Evolutionary conservation across 2,888 invertebrate species (phyloP), one percentile per base, ranked within the genome.

Genomic region (Troglohyphantes excavatus): DNA sequence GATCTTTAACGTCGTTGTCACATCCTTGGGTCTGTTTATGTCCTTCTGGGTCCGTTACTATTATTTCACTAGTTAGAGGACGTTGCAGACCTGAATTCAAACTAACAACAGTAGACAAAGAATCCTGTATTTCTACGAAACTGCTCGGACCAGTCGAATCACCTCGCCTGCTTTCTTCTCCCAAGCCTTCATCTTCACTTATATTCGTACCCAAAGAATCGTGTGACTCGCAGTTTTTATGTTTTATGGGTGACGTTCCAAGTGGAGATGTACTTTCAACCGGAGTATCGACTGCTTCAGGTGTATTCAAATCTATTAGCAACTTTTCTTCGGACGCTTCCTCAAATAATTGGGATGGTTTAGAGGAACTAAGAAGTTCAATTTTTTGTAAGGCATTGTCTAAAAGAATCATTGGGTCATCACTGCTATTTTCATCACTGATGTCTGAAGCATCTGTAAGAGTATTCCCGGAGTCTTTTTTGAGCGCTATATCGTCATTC

Each of bases 131-230:
- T 53, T 91, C 91, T 9, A 88, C 43, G 11, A 91, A 75, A 61
- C 91, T 91, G 33, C 84, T 89, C 5, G 91, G 91, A 27, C 91
- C 91, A 0, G 91, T 91, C 13, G 91, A 91, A 43, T 90, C 87
- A 17, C 88, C 91, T 26, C 90, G 84, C 19, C 91, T 63, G 21
- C 86, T 87, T 23, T 91, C 91, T 61, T 91, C 91, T 11, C 91
- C 91, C 17, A 91, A 84, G 5, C 91, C 91, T 75, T 91, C 91
- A 46, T 91, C 91, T 67, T 91, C 91, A 46, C 91, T 91, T 39
- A 87, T 86, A 46, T 78, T 83, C 70, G 87, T 67, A 33, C 89
- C 86, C 65, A 83, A 43, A 3, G 85, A 76, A 59, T 89, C 89
- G 17, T 39, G 63, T 21, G 72, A 63, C 19, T 89, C 79, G 5